Percentiles rank a stretch among this genome's conserved stretches.
These are phyloP conservation scores for Agrotis puta DNA, from an alignment of 2,888 invertebrate genomes.

Conservation along the genomic window DNA sequence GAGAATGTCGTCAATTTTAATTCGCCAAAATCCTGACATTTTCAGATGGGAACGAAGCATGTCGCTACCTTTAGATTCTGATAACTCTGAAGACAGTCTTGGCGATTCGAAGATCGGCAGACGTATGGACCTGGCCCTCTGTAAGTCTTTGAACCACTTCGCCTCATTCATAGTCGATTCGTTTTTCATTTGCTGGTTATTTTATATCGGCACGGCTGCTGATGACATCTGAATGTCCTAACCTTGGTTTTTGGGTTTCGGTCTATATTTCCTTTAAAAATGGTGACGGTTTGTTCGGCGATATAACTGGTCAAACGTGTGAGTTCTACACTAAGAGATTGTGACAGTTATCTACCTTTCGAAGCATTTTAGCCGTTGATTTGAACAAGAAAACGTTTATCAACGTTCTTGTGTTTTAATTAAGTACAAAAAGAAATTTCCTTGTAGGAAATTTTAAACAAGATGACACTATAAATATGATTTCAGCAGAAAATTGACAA, in stretches of 20 bases:
- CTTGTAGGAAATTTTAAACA: slow-evolving; percentile 3
- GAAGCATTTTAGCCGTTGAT: slow-evolving; percentile 15
- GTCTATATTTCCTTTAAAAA: slow-evolving; percentile 57
- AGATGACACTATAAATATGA: background rate
- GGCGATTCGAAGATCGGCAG: slow-evolving; percentile 90
- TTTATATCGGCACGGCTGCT: slow-evolving; percentile 89
- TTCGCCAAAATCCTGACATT: slow-evolving; percentile 49
- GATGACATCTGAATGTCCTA: slow-evolving; percentile 77
- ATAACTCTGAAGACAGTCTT: slow-evolving; percentile 86
- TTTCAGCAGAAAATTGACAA: background rate
- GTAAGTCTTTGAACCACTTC: slow-evolving; percentile 91
- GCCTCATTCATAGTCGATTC: slow-evolving; percentile 81
- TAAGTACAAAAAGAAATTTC: slow-evolving; percentile 1
- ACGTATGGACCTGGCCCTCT: slow-evolving; percentile 96
- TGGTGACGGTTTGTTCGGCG: slow-evolving; percentile 73
- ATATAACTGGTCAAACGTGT: slow-evolving; percentile 74
- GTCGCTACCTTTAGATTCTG: slow-evolving; percentile 92
- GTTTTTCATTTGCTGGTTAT: slow-evolving; percentile 89
- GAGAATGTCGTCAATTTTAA: slow-evolving; percentile 38
- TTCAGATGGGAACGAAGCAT: slow-evolving; percentile 93
- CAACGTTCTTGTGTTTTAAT: slow-evolving; percentile 17
- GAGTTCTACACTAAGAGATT: slow-evolving; percentile 69
- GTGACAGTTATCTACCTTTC: slow-evolving; percentile 49
- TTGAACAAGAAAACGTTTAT: slow-evolving; percentile 6
- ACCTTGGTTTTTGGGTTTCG: slow-evolving; percentile 66